Percentiles rank a stretch among this genome's conserved stretches.
These are phyloP conservation scores for Mesocricetus auratus DNA, from an alignment of 2,113 vertebrate species.

Conservation along the genomic window DNA sequence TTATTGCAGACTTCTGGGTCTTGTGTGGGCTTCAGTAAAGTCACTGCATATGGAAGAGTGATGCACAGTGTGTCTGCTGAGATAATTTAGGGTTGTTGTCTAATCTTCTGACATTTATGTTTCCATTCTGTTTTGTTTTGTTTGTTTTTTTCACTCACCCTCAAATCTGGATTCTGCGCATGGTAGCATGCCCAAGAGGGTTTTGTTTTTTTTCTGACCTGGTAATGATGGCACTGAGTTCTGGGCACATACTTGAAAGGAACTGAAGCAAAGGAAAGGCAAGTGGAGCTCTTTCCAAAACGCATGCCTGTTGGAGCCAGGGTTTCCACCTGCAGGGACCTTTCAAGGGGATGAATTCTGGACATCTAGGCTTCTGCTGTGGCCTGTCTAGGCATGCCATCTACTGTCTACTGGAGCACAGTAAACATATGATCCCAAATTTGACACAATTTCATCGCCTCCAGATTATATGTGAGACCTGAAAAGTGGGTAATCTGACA, in stretches of 20 bases:
- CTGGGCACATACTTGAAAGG: constrained; percentile 38
- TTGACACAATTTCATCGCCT: not conserved
- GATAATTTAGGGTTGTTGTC: constrained; percentile 13
- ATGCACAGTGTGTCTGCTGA: not conserved
- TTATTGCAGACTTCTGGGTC: not conserved
- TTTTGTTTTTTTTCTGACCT: constrained; percentile 39
- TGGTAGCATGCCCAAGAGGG: not conserved
- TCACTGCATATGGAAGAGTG: not conserved
- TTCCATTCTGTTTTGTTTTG: constrained; percentile 1
- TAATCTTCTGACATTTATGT: constrained; percentile 23
- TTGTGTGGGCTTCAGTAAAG: not conserved
- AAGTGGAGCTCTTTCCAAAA: not conserved
- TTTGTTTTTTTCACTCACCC: not conserved
- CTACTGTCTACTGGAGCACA: constrained; percentile 72
- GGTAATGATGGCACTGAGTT: constrained; percentile 4
- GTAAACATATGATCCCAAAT: not conserved
- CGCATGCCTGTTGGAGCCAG: not conserved
- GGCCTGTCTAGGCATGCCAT: constrained; percentile 54
- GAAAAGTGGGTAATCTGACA: not conserved
- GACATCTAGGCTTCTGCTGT: not conserved
- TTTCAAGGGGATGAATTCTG: not conserved
- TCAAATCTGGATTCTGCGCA: not conserved
- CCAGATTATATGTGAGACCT: not conserved
- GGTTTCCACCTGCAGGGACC: not conserved
- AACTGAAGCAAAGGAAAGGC: constrained; percentile 50